These are phyloP conservation scores for Tympanoctomys barrerae DNA, from an alignment of 2,797 vertebrate genomes.

Conservation along the genomic window DNA sequence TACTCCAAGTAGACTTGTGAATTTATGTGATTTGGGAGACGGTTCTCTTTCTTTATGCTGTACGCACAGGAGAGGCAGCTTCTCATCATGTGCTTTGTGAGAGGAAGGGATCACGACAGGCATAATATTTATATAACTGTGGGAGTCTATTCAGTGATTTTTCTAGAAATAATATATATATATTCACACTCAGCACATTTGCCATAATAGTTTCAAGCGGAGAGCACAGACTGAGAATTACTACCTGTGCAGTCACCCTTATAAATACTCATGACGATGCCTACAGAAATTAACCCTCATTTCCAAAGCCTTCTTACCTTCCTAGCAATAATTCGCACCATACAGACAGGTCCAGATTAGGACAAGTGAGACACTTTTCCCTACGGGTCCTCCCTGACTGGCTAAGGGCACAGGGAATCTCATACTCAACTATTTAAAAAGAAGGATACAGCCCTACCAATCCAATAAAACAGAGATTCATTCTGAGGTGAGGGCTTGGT, in stretches of 20 bases:
- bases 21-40: background rate
- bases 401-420: background rate
- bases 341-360: slow-evolving; percentile 25
- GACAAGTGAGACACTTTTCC: background rate
- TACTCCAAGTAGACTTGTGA: background rate
- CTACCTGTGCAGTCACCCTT: background rate
- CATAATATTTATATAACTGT: slow-evolving; percentile 1
- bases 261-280: slow-evolving; percentile 20
- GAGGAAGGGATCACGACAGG: background rate
- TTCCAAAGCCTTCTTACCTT: slow-evolving; percentile 1
- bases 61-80: background rate
- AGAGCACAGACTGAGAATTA: background rate
- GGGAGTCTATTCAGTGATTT: background rate
- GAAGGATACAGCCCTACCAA: background rate
- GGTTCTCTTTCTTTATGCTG: background rate
- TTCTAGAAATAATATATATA: background rate
- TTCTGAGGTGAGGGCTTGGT: slow-evolving; percentile 32
- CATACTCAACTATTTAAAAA: background rate
- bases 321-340: slow-evolving; percentile 28
- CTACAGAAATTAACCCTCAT: slow-evolving; percentile 39
- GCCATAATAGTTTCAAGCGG: slow-evolving; percentile 23
- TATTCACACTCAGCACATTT: background rate
- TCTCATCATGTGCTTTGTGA: background rate
- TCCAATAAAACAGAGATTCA: slow-evolving; percentile 49
- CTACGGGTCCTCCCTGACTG: slow-evolving; percentile 1